Evolutionary conservation across 2,888 invertebrate genomes (phyloP).

Genomic region (Zootermopsis nevadensis): DNA sequence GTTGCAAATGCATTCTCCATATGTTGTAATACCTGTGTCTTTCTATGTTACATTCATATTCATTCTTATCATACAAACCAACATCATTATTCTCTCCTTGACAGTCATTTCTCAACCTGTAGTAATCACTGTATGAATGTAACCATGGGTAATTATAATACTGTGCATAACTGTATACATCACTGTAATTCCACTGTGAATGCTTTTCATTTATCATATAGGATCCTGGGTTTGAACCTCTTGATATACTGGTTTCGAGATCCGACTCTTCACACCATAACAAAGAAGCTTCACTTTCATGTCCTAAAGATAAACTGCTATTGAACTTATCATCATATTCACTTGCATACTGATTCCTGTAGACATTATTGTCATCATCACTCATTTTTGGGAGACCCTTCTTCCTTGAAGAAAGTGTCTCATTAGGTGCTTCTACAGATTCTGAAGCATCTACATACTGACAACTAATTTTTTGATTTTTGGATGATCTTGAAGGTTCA

Average conservation of each 20-base stretch:
- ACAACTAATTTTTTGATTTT: background rate
- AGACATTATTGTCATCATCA: background rate
- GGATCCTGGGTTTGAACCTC: background rate
- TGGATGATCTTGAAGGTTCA: background rate
- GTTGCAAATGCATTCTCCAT: constrained; percentile 31
- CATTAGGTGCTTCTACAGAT: background rate
- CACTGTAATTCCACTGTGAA: background rate
- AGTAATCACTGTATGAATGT: background rate
- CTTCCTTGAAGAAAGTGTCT: background rate
- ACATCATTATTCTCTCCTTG: background rate
- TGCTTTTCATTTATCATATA: background rate
- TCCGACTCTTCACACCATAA: constrained; percentile 5
- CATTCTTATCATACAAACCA: background rate
- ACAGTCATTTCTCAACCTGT: background rate
- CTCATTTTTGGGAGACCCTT: background rate
- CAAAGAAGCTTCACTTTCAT: background rate
- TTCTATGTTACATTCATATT: background rate
- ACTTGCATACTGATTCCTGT: background rate
- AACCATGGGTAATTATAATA: background rate
- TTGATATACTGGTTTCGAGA: background rate
- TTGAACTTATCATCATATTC: background rate
- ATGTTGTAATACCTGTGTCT: background rate
- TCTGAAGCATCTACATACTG: background rate
- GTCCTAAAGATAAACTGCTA: background rate
- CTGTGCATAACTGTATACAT: background rate